Percentiles rank a stretch among this genome's conserved stretches.
Evolutionary conservation across 2,797 vertebrate species (phyloP).

Genomic region (Protonibea diacanthus): DNA sequence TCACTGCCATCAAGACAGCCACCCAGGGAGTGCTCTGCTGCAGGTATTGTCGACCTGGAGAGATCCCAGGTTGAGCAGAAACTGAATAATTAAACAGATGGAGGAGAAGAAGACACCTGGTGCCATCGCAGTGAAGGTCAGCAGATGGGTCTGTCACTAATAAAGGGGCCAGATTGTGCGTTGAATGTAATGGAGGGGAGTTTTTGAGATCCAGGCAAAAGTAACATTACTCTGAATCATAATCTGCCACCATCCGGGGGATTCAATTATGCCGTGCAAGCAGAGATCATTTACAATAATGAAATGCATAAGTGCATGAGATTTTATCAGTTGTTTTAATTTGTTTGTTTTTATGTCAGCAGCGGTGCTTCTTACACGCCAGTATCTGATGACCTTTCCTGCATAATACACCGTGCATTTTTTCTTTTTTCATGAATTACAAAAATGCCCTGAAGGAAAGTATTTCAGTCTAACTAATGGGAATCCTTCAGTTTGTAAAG

Average conservation of each 20-base stretch:
- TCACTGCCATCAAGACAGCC: slow-evolving; percentile 53
- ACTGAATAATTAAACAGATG: slow-evolving; percentile 81
- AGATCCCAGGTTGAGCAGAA: slow-evolving; percentile 67
- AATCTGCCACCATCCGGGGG: background rate
- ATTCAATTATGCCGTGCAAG: slow-evolving; percentile 15
- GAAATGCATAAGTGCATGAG: background rate
- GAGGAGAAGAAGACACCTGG: slow-evolving; percentile 78
- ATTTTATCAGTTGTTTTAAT: slow-evolving; percentile 15
- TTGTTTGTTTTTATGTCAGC: slow-evolving; percentile 17
- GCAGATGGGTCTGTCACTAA: slow-evolving; percentile 67
- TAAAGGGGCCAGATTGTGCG: slow-evolving; percentile 51
- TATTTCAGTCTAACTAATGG: slow-evolving; percentile 39
- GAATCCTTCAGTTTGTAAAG: slow-evolving; percentile 34
- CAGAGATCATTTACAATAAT: slow-evolving; percentile 6
- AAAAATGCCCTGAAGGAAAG: slow-evolving; percentile 29
- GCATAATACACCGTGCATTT: background rate
- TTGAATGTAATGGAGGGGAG: slow-evolving; percentile 40
- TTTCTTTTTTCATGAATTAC: background rate
- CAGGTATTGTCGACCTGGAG: slow-evolving; percentile 62
- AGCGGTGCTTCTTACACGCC: background rate
- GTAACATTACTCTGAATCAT: slow-evolving; percentile 26
- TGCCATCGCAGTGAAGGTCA: slow-evolving; percentile 73
- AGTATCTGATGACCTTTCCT: background rate
- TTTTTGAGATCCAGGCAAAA: slow-evolving; percentile 40
- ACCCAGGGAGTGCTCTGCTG: slow-evolving; percentile 66